Base-by-base conservation (phyloP, 1,140 invertebrate genomes). In the Achatina immaculata region DNA sequence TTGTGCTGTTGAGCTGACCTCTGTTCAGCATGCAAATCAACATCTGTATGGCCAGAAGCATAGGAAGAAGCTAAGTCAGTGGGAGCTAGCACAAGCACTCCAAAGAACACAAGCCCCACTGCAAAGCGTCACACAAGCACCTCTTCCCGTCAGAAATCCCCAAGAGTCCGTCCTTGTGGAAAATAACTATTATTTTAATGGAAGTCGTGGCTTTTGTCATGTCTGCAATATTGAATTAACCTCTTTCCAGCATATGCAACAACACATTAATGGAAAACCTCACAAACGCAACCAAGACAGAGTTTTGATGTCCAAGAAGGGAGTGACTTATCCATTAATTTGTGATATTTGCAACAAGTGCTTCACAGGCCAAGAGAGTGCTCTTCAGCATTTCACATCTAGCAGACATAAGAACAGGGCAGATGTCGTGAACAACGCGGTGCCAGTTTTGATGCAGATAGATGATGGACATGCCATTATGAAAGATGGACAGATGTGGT, bases 341-440 rank as follows among this genome's bases (percentile, higher is more conserved):
- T 89, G 88, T 80, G 77, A 86, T 21, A 78, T 86, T 38, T 89
- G 88, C 81, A 65, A 81, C 11, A 85, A 85, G 62, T 9, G 77
- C 11, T 88, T 85, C 31, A 80, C 83, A 79, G 88, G 88, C 28
- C 83, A 82, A 71, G 87, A 85, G 45, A 85, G 81, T 81, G 86
- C 86, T 48, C n/a, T 58, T 21, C 86, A 88, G 62, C 88, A 89
- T 65, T 84, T 83, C 36, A 62, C 66, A 6, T 87, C 87, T 51
- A 83, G 78, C 24, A 86, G 87, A 72, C 88, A 89, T 71, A 80
- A 51, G 68, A 83, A 82, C 55, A 84, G 83, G 62, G 73, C 45
- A 19, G 42, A n/a, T 6, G 31, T 83, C n/a, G 11, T 69, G 9
- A 68, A 34, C 16, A 43, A 40, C 16, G 58, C 43, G 2, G 38